Evolutionary conservation across 2,888 invertebrate species (phyloP), one percentile per base, ranked within the genome.

Genomic region (Agrochola circellaris): DNA sequence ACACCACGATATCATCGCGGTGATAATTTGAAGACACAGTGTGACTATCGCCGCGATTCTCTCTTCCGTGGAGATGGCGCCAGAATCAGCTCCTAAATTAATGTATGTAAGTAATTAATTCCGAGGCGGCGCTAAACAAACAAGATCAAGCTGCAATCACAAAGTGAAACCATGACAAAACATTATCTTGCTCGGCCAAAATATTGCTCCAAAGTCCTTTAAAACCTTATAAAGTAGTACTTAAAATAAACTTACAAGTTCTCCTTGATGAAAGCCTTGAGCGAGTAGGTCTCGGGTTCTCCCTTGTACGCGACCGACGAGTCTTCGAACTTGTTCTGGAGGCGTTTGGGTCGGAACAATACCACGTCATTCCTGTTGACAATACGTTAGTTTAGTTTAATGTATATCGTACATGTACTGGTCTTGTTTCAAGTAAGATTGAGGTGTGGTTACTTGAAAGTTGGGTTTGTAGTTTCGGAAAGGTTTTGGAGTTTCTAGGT

Each of bases 241-340:
- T 61, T 60, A 30, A 51, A 76, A 69, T 34, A 74, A 85, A 97
- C 98, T 98, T 97, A 99, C 99, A 97, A 98, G 94, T 99, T 98
- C 84, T 98, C 97, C 90, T 97, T 98, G 92, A 99, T 97, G 97
- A 99, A 99, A 61, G 97, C 97, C 89, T 98, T 98, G 87, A 99
- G 97, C 74, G 98, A 98, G 75, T 95, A 97, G 61, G 97, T 96
- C 64, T 97, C 97, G 67, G 97, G 97, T 89, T 97, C 97, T 65
- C 98, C 99, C 73, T 98, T 97, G 95, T 98, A 99, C 74, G 97
- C 97, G 67, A 98, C 97, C 51, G 96, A 97, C 74, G 97, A 97
- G 5, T 98, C 97, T 95, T 99, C 99, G 94, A 99, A 99, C 97
- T 99, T 99, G 97, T 98, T 99, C 88, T 98, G 97, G 88, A 99